Evolutionary conservation across 2,888 invertebrate genomes (phyloP), one percentile per base, ranked within the genome.

Genomic region (Agriopis leucophaearia): DNA sequence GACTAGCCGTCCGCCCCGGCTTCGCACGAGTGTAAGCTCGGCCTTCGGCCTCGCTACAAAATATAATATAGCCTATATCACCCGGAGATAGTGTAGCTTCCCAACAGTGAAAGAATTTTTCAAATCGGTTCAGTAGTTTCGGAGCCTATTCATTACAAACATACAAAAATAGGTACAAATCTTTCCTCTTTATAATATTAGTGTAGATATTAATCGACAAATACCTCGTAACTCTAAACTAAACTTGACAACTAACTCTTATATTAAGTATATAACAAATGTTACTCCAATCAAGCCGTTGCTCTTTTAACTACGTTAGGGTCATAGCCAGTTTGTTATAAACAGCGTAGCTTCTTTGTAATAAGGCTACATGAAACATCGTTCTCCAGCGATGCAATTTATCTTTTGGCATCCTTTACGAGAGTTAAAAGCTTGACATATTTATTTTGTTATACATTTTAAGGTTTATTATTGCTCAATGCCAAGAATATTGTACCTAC

Each of bases 301-400:
- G 56, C 60, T 48, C 62, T 27, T 45, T 38, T 68, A 66, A 71
- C 58, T 62, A 59, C 57, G 62, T 70, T 66, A 62, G 63, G 64
- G 68, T 70, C 70, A 68, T 9, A 44, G 55, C 64, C 56, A 70
- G 57, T 58, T 66, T 55, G 62, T 63, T 70, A 72, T 64, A 47
- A 57, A 64, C 57, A 36, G n/a, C 45, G 45, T 27, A 18, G 72
- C 64, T 70, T 68, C 64, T 66, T 71, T 70, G 59, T 70, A 62
- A 71, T 62, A 35, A 15, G 59, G 68, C 71, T 71, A 71, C 58
- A 61, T 54, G 59, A 64, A 56, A 42, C 66, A 52, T 56, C 50
- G 67, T 56, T 27, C 57, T 58, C 66, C 59, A 64, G 55, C 52
- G 45, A 68, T 55, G 61, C 57, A 64, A 64, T 64, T 64, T 64